phyloP scores from a whole-genome alignment of 2,888 invertebrate species.

The Phaedon cochleariae region DNA sequence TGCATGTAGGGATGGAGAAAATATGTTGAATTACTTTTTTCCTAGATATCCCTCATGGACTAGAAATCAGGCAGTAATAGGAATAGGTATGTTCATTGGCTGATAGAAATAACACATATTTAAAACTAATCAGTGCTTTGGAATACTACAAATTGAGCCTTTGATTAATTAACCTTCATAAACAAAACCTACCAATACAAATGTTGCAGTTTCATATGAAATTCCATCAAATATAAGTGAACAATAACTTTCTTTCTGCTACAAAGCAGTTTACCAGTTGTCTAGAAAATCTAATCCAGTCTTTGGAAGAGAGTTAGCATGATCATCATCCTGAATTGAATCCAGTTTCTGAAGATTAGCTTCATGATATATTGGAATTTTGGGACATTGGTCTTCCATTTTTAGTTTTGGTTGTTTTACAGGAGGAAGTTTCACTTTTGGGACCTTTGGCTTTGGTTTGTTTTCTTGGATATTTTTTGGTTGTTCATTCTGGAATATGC shows the following conservation, averaged over 20 bases:
- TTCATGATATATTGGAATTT: slow-evolving; percentile 5
- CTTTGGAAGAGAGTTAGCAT: slow-evolving; percentile 62
- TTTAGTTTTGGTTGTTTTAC: slow-evolving; percentile 14
- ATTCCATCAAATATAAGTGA: not conserved
- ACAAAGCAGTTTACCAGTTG: slow-evolving; percentile 66
- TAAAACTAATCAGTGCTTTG: not conserved
- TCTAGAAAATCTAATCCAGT: slow-evolving; percentile 71
- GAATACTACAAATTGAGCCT: not conserved
- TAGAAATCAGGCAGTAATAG: not conserved
- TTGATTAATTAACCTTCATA: too few species aligned
- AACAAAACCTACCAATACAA: too few species aligned
- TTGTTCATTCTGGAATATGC: slow-evolving; percentile 57
- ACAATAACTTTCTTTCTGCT: not conserved
- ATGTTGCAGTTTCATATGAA: not conserved
- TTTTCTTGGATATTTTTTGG: slow-evolving; percentile 24
- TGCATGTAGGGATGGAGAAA: too few species aligned
- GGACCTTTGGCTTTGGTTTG: slow-evolving; percentile 45
- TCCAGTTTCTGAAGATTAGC: not conserved
- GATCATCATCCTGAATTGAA: not conserved
- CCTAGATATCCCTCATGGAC: not conserved
- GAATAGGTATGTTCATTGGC: not conserved
- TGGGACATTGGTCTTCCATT: not conserved
- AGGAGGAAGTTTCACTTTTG: slow-evolving; percentile 16
- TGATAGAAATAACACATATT: not conserved
- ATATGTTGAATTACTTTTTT: too few species aligned